Evolutionary conservation across 2,888 invertebrate species (phyloP).

Genomic region (Aspidapion aeneum): DNA sequence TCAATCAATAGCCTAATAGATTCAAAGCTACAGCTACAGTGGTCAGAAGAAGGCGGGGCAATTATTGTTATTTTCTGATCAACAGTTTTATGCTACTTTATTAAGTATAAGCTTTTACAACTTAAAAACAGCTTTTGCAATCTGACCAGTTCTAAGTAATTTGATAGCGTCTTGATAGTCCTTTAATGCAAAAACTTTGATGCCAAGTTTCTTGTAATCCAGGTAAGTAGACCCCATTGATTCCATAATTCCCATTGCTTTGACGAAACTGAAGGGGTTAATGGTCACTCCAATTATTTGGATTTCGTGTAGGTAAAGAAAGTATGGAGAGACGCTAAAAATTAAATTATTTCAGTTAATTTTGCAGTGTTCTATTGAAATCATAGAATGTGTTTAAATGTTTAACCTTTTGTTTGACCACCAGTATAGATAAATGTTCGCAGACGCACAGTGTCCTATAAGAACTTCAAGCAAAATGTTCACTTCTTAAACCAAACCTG

Average conservation of each 20-base stretch:
- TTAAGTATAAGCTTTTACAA: too few relatives aligned
- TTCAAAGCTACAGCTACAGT: too few relatives aligned
- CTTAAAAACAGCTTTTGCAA: slow-evolving; percentile 61
- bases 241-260: slow-evolving; percentile 58
- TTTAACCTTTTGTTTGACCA: too few relatives aligned
- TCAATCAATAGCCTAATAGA: too few relatives aligned
- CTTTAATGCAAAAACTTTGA: slow-evolving; percentile 53
- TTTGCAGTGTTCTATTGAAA: slow-evolving; percentile 3
- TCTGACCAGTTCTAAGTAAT: slow-evolving; percentile 52
- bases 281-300: slow-evolving; percentile 63
- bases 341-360: slow-evolving; percentile 4
- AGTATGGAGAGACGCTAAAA: slow-evolving; percentile 55
- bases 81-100: too few relatives aligned
- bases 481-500: too few relatives aligned
- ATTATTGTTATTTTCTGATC: background rate
- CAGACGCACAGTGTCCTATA: too few relatives aligned
- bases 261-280: slow-evolving; percentile 65
- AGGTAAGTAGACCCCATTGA: slow-evolving; percentile 61
- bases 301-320: slow-evolving; percentile 61
- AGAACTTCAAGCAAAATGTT: too few relatives aligned
- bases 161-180: slow-evolving; percentile 55
- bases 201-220: slow-evolving; percentile 57
- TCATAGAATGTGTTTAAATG: too few relatives aligned
- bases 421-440: too few relatives aligned
- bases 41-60: background rate